Evolutionary conservation across 2,888 invertebrate species (phyloP).

Genomic region (Lacanobia wlatinum): DNA sequence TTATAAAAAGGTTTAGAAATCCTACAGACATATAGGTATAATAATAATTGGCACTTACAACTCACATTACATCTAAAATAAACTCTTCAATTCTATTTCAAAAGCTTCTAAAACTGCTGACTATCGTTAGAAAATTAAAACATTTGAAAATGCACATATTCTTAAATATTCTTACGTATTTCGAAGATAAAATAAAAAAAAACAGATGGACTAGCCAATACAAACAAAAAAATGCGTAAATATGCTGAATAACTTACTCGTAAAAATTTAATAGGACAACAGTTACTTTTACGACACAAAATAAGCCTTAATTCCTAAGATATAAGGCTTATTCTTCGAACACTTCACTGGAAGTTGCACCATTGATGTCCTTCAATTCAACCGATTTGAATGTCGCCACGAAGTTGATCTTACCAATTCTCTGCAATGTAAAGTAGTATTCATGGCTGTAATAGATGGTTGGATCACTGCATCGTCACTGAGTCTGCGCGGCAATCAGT

Average conservation of each 20-base stretch:
- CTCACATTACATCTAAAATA: slow-evolving; percentile 28
- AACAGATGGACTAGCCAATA: slow-evolving; percentile 11
- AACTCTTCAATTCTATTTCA: background rate
- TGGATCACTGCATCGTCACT: no score
- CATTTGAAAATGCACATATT: slow-evolving; percentile 41
- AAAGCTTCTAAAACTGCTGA: background rate
- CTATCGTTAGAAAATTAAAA: background rate
- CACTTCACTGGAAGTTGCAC: slow-evolving; percentile 92
- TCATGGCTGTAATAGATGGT: no score
- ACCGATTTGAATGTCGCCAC: slow-evolving; percentile 93
- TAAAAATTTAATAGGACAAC: slow-evolving; percentile 35
- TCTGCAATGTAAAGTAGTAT: slow-evolving; percentile 78
- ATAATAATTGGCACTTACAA: slow-evolving; percentile 40
- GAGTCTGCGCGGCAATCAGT: no score
- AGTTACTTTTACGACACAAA: slow-evolving; percentile 32
- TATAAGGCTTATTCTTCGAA: slow-evolving; percentile 78
- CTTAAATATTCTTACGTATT: slow-evolving; percentile 35
- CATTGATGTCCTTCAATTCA: slow-evolving; percentile 93
- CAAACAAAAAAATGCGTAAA: slow-evolving; percentile 38
- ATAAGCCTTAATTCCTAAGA: background rate
- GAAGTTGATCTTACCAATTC: slow-evolving; percentile 92
- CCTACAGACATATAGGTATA: background rate
- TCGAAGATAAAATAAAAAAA: slow-evolving; percentile 10
- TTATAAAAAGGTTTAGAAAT: background rate
- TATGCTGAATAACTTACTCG: slow-evolving; percentile 45